phyloP scores from a whole-genome alignment of 2,888 invertebrate genomes.

The Emesis castigata region DNA sequence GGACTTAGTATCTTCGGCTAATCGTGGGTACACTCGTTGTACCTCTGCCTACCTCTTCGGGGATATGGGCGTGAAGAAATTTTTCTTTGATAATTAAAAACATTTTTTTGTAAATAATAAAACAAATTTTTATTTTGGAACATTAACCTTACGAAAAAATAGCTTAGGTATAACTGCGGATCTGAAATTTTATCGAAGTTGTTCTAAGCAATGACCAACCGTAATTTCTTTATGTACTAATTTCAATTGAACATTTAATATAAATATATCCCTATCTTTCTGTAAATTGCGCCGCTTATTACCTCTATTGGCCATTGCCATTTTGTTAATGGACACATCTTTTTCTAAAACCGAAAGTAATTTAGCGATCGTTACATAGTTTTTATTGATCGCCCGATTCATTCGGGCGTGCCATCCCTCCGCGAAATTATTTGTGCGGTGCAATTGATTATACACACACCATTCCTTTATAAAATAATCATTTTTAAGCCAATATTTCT shows the following conservation, averaged over 20 bases:
- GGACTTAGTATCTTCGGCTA: no score
- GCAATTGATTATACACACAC: no score
- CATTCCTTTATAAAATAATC: no score
- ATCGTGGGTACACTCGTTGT: no score
- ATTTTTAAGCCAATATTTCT: no score
- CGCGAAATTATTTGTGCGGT: no score
- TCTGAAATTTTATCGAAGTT: neutral
- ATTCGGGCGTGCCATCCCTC: no score
- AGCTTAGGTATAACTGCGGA: neutral
- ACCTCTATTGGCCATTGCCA: constrained; percentile 1
- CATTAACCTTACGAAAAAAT: no score
- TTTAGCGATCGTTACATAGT: neutral
- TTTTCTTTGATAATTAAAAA: neutral
- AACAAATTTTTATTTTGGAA: neutral
- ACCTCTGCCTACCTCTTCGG: no score
- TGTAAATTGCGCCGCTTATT: neutral
- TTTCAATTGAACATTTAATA: neutral
- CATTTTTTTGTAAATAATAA: neutral
- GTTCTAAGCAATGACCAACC: neutral
- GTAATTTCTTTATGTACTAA: neutral
- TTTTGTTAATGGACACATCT: neutral
- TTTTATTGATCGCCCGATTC: no score
- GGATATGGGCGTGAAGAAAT: no score
- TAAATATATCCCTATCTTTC: constrained; percentile 1
- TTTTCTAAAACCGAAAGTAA: neutral